Percentiles rank a stretch among this genome's conserved stretches.
Evolutionary conservation across 2,888 invertebrate genomes (phyloP).

Genomic region (Mimumesa dahlbomi): DNA sequence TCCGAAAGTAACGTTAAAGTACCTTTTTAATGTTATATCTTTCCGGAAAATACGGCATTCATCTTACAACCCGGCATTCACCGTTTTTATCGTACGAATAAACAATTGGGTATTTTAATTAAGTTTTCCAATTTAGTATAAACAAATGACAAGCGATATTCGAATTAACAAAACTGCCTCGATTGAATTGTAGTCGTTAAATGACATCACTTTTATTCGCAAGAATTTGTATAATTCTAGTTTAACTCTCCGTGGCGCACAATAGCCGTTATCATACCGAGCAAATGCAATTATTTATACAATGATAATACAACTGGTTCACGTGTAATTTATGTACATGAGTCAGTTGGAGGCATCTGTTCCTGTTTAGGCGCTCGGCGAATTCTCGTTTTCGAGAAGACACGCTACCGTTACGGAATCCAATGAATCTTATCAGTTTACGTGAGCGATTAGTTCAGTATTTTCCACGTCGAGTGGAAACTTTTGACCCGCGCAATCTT

Average conservation of each 20-base stretch:
- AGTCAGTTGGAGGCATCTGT: slow-evolving; percentile 4
- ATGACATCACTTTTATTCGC: too few species aligned
- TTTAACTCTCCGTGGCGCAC: neutral
- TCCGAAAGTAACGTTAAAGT: too few species aligned
- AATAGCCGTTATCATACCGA: slow-evolving; percentile 13
- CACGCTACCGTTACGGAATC: neutral
- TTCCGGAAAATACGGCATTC: too few species aligned
- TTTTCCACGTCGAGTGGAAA: slow-evolving; percentile 2
- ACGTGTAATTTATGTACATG: slow-evolving; percentile 16
- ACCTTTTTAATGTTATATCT: too few species aligned
- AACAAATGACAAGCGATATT: too few species aligned
- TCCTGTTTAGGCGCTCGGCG: neutral
- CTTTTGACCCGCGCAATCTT: slow-evolving; percentile 6
- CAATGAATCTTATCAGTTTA: neutral
- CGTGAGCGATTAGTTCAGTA: neutral
- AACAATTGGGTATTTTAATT: too few species aligned
- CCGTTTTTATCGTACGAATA: too few species aligned
- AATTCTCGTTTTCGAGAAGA: slow-evolving; percentile 3
- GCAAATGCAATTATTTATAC: slow-evolving; percentile 33
- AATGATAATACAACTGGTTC: slow-evolving; percentile 23
- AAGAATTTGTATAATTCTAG: too few species aligned
- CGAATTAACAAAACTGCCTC: too few species aligned
- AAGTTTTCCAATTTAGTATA: too few species aligned
- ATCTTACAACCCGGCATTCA: too few species aligned
- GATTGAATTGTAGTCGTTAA: too few species aligned